Evolutionary conservation across 2,888 invertebrate genomes (phyloP).

Genomic region (Salpingus planirostris): DNA sequence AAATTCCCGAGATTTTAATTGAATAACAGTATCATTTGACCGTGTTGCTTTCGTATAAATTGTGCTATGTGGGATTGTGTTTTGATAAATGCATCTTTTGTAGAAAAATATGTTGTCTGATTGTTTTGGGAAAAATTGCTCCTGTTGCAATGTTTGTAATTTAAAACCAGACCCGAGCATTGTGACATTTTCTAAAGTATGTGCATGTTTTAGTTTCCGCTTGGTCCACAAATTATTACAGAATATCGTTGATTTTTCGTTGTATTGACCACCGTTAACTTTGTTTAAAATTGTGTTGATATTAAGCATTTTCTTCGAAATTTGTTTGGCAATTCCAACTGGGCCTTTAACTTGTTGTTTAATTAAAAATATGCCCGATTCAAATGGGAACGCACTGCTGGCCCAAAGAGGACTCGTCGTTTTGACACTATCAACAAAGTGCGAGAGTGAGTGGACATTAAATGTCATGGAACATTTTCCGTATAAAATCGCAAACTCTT

Average conservation of each 20-base stretch:
- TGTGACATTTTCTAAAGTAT: neutral
- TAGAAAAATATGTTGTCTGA: neutral
- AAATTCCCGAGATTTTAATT: neutral
- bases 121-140: neutral
- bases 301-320: slow-evolving; percentile 1
- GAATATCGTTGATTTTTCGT: neutral
- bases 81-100: neutral
- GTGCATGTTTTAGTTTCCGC: neutral
- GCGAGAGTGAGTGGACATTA: neutral
- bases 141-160: neutral
- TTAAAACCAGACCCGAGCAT: neutral
- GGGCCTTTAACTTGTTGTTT: slow-evolving; percentile 1
- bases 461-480: slow-evolving; percentile 1
- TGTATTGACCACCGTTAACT: neutral
- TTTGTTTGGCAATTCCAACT: neutral
- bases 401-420: neutral
- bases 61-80: neutral
- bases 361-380: neutral
- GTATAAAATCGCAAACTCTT: neutral
- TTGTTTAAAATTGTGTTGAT: neutral
- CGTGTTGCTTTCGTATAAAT: neutral
- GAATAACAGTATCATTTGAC: neutral
- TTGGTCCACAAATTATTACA: slow-evolving; percentile 1
- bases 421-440: slow-evolving; percentile 1
- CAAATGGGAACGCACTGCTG: slow-evolving; percentile 1